Percentiles rank a stretch among this genome's conserved stretches.
Evolutionary conservation across 1,140 invertebrate species (phyloP).

Genomic region (Bombus huntii): DNA sequence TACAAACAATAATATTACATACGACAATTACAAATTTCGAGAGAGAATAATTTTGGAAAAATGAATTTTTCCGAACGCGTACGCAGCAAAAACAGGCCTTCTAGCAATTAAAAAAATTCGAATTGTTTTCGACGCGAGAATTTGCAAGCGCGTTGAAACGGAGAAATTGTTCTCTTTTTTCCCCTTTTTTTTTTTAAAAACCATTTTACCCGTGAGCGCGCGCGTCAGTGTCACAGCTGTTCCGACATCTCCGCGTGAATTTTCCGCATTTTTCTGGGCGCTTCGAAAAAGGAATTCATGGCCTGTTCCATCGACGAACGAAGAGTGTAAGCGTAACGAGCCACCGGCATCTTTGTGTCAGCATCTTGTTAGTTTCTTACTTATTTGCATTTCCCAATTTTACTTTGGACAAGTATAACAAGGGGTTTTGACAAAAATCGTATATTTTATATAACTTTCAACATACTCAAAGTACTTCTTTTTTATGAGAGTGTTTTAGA

Average conservation of each 20-base stretch:
- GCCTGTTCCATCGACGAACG: constrained; percentile 6
- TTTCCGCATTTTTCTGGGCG: constrained; percentile 9
- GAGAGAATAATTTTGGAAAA: not conserved
- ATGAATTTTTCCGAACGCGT: not conserved
- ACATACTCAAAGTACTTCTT: not conserved
- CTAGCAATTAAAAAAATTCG: constrained; percentile 35
- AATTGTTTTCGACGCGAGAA: constrained; percentile 33
- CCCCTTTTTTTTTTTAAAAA: not conserved
- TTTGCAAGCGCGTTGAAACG: not conserved
- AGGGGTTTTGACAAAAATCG: too few species aligned
- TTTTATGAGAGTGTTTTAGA: not conserved
- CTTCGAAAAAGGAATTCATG: constrained; percentile 25
- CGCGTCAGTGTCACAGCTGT: constrained; percentile 34
- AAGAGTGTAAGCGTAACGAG: constrained; percentile 24
- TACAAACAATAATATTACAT: not conserved
- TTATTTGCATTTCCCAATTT: constrained; percentile 3
- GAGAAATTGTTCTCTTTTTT: not conserved
- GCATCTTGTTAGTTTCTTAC: too few species aligned
- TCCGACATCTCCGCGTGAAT: constrained; percentile 22
- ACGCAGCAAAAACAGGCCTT: not conserved
- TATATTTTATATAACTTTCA: not conserved
- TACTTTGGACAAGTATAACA: not conserved
- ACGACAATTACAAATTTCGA: not conserved
- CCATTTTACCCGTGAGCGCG: constrained; percentile 2
- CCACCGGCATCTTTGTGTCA: not conserved